A percentile compares a stretch with the other conserved stretches of the same genome.
These are phyloP conservation scores for Tautogolabrus adspersus DNA, from an alignment of 2,113 vertebrate species.

Conservation along the genomic window DNA sequence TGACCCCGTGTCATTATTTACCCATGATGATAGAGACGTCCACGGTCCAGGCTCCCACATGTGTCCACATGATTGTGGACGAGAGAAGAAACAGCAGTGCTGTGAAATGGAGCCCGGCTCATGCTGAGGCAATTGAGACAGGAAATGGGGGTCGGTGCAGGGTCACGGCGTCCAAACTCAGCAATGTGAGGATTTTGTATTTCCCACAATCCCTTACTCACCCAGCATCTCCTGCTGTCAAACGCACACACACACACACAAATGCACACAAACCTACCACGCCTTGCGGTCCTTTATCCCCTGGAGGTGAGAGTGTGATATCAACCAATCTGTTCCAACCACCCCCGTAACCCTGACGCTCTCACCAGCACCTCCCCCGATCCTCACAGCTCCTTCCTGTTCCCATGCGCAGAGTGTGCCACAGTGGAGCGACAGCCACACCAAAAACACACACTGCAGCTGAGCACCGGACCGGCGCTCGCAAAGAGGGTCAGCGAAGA, in stretches of 20 bases:
- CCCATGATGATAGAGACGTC: conserved; percentile 50
- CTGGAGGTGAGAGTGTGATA: conserved; percentile 71
- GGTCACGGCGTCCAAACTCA: conserved; percentile 71
- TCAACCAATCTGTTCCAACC: conserved; percentile 72
- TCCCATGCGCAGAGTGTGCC: conserved; percentile 20
- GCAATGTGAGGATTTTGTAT: conserved; percentile 69
- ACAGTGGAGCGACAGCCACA: conserved; percentile 14
- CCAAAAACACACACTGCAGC: conserved; percentile 33
- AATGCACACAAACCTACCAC: conserved; percentile 17
- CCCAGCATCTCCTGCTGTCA: conserved; percentile 35
- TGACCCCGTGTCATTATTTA: conserved; percentile 65
- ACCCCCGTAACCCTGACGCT: conserved; percentile 47
- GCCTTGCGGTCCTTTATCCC: conserved; percentile 40
- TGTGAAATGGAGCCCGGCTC: conserved; percentile 68
- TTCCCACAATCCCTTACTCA: conserved; percentile 58
- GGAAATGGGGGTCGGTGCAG: conserved; percentile 76
- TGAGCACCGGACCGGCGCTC: conserved; percentile 8
- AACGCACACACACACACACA: conserved; percentile 22
- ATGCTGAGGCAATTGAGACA: conserved; percentile 76
- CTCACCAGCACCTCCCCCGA: conserved; percentile 39
- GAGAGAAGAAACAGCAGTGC: conserved; percentile 49
- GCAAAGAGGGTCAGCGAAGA: conserved; percentile 25
- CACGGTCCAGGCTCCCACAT: conserved; percentile 40
- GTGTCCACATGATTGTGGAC: conserved; percentile 60
- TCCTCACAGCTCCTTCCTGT: conserved; percentile 30